Evolutionary conservation across 2,113 vertebrate species (phyloP).

Genomic region (Synchiropus splendidus): DNA sequence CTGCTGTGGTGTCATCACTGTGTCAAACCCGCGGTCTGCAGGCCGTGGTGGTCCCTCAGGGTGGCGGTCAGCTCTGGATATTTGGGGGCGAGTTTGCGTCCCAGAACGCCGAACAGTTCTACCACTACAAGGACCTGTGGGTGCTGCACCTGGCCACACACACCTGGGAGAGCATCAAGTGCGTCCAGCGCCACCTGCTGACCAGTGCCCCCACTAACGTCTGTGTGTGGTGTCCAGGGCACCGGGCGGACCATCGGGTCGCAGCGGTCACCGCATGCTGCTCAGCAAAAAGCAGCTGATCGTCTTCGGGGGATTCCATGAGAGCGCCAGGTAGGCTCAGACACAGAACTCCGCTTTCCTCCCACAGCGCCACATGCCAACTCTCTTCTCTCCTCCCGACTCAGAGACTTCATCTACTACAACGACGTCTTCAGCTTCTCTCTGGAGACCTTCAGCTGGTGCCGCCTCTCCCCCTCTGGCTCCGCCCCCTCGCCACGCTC

Average conservation of each 20-base stretch:
- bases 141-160: slow-evolving; percentile 83
- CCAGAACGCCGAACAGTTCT: slow-evolving; percentile 89
- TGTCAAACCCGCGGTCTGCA: slow-evolving; percentile 29
- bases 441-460: slow-evolving; percentile 85
- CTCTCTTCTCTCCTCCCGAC: neutral
- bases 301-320: slow-evolving; percentile 92
- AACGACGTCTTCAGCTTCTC: slow-evolving; percentile 83
- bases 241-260: slow-evolving; percentile 80
- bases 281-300: slow-evolving; percentile 81
- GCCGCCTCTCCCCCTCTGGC: slow-evolving; percentile 70
- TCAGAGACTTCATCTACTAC: slow-evolving; percentile 92
- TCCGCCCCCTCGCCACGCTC: slow-evolving; percentile 75
- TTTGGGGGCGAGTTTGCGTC: slow-evolving; percentile 96
- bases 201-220: neutral
- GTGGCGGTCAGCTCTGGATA: slow-evolving; percentile 90
- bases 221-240: slow-evolving; percentile 65
- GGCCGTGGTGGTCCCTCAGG: slow-evolving; percentile 83
- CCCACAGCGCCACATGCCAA: too few species aligned
- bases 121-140: slow-evolving; percentile 98
- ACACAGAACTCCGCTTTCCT: too few species aligned
- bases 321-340: slow-evolving; percentile 74
- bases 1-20: too few species aligned
- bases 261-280: slow-evolving; percentile 93
- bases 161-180: slow-evolving; percentile 96
- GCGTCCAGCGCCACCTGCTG: slow-evolving; percentile 21